phyloP scores from a whole-genome alignment of 2,113 vertebrate species.

The Synodontis membranacea region DNA sequence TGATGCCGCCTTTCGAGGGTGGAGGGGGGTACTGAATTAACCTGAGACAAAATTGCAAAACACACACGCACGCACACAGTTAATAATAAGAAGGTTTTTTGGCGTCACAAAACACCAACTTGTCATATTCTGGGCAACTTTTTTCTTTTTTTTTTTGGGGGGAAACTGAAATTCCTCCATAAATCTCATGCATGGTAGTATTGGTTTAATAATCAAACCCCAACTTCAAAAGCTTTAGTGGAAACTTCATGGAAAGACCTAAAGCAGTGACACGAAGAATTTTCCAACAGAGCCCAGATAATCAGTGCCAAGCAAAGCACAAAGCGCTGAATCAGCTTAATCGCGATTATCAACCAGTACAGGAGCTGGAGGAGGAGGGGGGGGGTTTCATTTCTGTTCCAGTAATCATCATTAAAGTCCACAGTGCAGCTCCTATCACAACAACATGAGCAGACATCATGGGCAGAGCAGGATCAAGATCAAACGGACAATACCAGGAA shows the following conservation, averaged over 20 bases:
- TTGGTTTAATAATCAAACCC: slow-evolving; percentile 32
- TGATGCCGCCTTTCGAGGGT: slow-evolving; percentile 87
- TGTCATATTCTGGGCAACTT: slow-evolving; percentile 10
- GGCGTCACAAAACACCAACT: slow-evolving; percentile 20
- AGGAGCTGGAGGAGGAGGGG: neutral
- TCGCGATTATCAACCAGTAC: slow-evolving; percentile 22
- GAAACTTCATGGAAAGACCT: slow-evolving; percentile 47
- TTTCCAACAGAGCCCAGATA: slow-evolving; percentile 11
- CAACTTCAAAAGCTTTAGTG: slow-evolving; percentile 38
- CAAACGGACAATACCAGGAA: neutral
- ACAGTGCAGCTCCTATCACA: neutral
- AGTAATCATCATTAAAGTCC: slow-evolving; percentile 14
- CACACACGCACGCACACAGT: neutral
- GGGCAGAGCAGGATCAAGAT: neutral
- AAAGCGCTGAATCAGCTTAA: slow-evolving; percentile 32
- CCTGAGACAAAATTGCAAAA: slow-evolving; percentile 66
- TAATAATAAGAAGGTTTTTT: neutral
- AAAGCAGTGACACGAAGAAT: slow-evolving; percentile 38
- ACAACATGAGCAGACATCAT: neutral
- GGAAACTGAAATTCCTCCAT: slow-evolving; percentile 31
- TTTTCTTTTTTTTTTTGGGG: too few species aligned
- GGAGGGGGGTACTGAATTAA: slow-evolving; percentile 91
- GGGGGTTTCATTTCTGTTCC: neutral
- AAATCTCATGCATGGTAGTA: slow-evolving; percentile 9
- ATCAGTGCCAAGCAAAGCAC: slow-evolving; percentile 37